Evolutionary conservation across 1,140 invertebrate genomes (phyloP).

Genomic region (Pantala flavescens): DNA sequence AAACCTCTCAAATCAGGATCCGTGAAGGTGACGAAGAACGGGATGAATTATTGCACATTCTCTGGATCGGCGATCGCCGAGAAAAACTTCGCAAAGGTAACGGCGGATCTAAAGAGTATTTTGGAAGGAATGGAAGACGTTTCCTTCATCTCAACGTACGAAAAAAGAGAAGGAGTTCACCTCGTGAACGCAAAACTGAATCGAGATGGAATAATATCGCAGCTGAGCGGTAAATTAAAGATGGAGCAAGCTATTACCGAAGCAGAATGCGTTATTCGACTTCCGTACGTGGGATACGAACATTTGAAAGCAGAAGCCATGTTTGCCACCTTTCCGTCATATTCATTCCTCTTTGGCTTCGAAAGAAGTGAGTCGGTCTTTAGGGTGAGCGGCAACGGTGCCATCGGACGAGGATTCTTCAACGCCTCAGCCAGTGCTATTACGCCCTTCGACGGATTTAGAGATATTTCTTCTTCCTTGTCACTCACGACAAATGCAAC

Average conservation of each 20-base stretch:
- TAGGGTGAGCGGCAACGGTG: neutral
- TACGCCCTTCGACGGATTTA: neutral
- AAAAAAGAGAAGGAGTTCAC: neutral
- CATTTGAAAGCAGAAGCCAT: neutral
- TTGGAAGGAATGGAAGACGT: neutral
- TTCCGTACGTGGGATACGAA: neutral
- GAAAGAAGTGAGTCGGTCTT: neutral
- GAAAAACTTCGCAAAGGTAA: neutral
- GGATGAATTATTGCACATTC: neutral
- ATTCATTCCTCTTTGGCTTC: neutral
- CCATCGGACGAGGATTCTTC: neutral
- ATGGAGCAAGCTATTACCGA: neutral
- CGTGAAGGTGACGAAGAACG: neutral
- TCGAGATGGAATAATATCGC: neutral
- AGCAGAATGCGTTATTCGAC: neutral
- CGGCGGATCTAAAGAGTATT: neutral
- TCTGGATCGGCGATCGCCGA: neutral
- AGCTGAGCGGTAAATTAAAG: neutral
- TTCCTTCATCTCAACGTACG: neutral
- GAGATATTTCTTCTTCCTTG: neutral
- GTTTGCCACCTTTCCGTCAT: neutral
- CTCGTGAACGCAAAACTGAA: neutral
- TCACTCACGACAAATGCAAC: neutral
- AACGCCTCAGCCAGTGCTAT: neutral
- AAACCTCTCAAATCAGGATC: neutral